Conservation (phyloP, 2,888 invertebrate genomes). For the Sarcophaga variegata region DNA sequence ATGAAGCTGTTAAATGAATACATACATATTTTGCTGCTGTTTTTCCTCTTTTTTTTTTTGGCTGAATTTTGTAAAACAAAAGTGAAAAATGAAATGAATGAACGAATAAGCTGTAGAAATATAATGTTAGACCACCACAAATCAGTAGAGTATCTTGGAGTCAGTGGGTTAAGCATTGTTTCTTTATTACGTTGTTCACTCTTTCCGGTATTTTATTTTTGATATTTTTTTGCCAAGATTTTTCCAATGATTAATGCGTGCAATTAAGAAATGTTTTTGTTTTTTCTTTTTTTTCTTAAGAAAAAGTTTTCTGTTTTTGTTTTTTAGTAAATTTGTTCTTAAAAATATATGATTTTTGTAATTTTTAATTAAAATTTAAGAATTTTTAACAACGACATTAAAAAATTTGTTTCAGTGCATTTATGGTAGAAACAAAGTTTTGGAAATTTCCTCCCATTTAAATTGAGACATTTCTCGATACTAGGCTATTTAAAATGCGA, state of each 20-base stretch:
- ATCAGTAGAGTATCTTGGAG: not conserved
- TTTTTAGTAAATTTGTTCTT: not conserved
- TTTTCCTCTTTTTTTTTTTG: not conserved
- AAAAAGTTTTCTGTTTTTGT: not conserved
- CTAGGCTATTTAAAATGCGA: too few relatives aligned
- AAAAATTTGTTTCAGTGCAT: too few relatives aligned
- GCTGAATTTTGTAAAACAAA: too few relatives aligned
- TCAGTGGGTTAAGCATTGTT: slow-evolving; percentile 14
- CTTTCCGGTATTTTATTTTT: not conserved
- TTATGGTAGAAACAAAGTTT: too few relatives aligned
- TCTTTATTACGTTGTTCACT: not conserved
- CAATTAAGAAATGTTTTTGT: not conserved
- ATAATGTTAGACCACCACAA: not conserved
- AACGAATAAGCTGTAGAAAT: not conserved
- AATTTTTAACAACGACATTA: too few relatives aligned
- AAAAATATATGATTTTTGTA: too few relatives aligned
- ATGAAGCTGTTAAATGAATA: not conserved
- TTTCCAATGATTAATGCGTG: slow-evolving; percentile 33
- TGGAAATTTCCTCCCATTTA: too few relatives aligned
- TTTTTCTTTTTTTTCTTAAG: not conserved
- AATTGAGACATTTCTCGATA: too few relatives aligned
- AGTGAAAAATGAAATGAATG: too few relatives aligned
- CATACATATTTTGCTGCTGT: too few relatives aligned
- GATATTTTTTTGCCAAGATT: not conserved
- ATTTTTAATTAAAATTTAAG: too few relatives aligned